Conservation (phyloP, 2,888 invertebrate species). For the Pocota personata region DNA sequence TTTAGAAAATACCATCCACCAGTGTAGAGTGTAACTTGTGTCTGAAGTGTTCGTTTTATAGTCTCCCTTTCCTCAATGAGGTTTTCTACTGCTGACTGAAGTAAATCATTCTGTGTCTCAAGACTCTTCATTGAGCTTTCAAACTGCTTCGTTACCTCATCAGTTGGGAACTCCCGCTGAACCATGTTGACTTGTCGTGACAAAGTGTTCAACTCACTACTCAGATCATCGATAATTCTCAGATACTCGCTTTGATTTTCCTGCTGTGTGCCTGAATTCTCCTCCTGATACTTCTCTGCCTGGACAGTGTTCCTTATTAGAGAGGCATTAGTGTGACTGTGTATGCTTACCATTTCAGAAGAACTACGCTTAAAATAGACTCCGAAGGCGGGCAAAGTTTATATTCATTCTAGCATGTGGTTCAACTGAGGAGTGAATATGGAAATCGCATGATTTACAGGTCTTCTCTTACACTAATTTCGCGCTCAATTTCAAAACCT, state of each 20-base stretch:
- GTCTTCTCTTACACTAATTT: constrained; percentile 11
- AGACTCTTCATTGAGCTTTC: constrained; percentile 76
- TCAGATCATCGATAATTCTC: constrained; percentile 81
- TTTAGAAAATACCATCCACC: not conserved
- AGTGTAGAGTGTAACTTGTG: constrained; percentile 27
- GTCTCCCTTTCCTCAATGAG: constrained; percentile 44
- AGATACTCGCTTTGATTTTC: constrained; percentile 79
- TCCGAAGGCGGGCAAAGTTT: constrained; percentile 7
- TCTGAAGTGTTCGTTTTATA: constrained; percentile 30
- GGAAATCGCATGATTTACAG: constrained; percentile 16
- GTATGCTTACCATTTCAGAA: constrained; percentile 59
- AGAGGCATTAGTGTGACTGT: not conserved
- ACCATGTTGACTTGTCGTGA: constrained; percentile 79
- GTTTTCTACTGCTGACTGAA: constrained; percentile 76
- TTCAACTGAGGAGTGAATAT: not conserved
- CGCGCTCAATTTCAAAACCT: constrained; percentile 25
- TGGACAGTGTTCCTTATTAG: constrained; percentile 11
- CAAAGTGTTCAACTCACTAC: constrained; percentile 79
- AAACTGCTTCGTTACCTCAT: constrained; percentile 59
- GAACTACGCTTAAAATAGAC: constrained; percentile 36
- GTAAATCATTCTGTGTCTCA: constrained; percentile 77
- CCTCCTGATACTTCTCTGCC: constrained; percentile 76
- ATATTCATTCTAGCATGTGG: constrained; percentile 36
- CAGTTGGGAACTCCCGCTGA: constrained; percentile 75
- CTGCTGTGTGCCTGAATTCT: constrained; percentile 50